Base-by-base conservation (phyloP, 2,113 vertebrate species). In the Salvelinus fontinalis region DNA sequence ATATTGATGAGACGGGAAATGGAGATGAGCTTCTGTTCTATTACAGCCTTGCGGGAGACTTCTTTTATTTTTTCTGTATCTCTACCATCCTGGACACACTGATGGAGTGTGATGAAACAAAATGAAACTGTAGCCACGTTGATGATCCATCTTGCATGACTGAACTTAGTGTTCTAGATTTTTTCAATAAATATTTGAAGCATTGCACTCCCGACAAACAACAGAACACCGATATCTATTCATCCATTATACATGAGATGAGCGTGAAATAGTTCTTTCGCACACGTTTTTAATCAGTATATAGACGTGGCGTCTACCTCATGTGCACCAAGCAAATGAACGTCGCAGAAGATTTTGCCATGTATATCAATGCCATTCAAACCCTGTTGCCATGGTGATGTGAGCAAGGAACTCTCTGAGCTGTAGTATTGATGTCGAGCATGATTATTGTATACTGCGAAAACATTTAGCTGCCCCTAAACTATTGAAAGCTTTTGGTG, bases 91-190 rank as follows among this genome's bases (percentile, higher is more conserved):
- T 2, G 84, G 83, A 84, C 69, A 72, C 77, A 77, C 13, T 57
- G 76, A 13, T 80, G 64, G 75, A 67, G 80, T 77, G 81, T 89
- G 87, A 90, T 83, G 85, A 91, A 91, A 91, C 16, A 26, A 68
- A 57, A 65, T 73, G 86, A 89, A 90, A 90, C 67, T 74, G 79
- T 51, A 12, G 12, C 7, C 22, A 4, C 1, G n/a, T 78, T 39
- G 31, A 49, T 29, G 57, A 73, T 64, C 70, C 12, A 54, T 71
- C 22, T 51, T 59, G 22, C 62, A 68, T 59, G 67, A 24, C 51
- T 67, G 39, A 57, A 69, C 64, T 69, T 68, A 4, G 8, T 31
- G 3, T 13, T 31, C 60, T 89, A 85, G 84, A 86, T 77, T 81
- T 73, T 85, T 86, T 83, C 71, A 60, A 34, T 22, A 70, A 83